Conservation (phyloP, 2,797 vertebrate species). For the Oreonectes daqikongensis region DNA sequence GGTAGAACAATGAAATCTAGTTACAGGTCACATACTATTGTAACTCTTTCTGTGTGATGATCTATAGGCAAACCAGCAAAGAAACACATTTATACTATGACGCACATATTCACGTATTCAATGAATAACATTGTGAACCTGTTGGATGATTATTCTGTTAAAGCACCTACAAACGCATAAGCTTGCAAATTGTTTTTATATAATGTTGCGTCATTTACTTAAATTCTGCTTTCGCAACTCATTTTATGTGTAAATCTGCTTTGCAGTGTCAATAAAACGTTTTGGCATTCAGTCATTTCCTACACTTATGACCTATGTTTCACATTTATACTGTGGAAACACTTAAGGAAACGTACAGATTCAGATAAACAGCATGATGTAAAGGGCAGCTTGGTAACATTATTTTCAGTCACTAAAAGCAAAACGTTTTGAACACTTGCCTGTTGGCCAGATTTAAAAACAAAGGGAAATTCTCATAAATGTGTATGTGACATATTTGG, state of each 20-base stretch:
- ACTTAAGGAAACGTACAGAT: not conserved
- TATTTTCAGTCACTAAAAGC: slow-evolving; percentile 3
- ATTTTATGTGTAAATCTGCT: slow-evolving; percentile 10
- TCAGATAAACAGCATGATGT: not conserved
- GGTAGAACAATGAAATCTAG: slow-evolving; percentile 45
- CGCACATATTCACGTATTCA: slow-evolving; percentile 29
- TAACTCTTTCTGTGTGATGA: slow-evolving; percentile 25
- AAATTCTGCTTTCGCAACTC: slow-evolving; percentile 30
- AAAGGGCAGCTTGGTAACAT: slow-evolving; percentile 3
- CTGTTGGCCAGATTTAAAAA: not conserved
- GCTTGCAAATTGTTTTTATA: slow-evolving; percentile 36
- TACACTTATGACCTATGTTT: slow-evolving; percentile 3
- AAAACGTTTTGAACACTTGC: not conserved
- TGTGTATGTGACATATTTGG: not conserved
- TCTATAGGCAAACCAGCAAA: slow-evolving; percentile 8
- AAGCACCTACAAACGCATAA: not conserved
- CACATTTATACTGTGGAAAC: slow-evolving; percentile 15
- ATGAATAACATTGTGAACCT: slow-evolving; percentile 30
- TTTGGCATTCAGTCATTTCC: not conserved
- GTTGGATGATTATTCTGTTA: slow-evolving; percentile 36
- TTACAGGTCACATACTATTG: slow-evolving; percentile 27
- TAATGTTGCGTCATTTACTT: slow-evolving; percentile 40
- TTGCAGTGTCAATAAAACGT: not conserved
- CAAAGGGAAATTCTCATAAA: too few species aligned
- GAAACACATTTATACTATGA: slow-evolving; percentile 30